Evolutionary conservation across 35 echinoderm and acorn worm species (phyloP).

Genomic region (Ophioderma brevispina): DNA sequence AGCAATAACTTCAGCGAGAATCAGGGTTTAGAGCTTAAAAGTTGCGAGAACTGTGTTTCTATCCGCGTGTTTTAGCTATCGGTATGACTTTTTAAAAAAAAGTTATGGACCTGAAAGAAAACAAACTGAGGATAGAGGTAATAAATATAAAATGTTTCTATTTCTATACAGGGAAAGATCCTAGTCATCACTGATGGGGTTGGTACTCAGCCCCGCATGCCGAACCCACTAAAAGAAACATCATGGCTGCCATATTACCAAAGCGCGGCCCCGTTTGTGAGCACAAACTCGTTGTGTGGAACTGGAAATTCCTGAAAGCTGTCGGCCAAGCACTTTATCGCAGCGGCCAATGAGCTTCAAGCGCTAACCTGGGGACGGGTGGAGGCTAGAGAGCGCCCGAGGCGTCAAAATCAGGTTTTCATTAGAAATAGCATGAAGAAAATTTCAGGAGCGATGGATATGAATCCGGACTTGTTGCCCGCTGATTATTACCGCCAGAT

Average conservation of each 20-base stretch:
- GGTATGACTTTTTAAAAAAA: too few species aligned
- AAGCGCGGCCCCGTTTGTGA: neutral
- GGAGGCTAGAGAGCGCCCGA: neutral
- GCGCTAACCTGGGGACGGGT: neutral
- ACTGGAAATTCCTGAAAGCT: constrained; percentile 3
- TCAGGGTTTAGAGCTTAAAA: too few species aligned
- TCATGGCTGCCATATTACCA: neutral
- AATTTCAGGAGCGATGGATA: neutral
- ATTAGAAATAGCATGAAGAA: neutral
- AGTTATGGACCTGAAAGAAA: too few species aligned
- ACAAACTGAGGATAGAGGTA: too few species aligned
- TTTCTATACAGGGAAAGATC: too few species aligned
- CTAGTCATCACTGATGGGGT: too few species aligned
- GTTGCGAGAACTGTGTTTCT: too few species aligned
- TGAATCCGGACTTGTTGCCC: neutral
- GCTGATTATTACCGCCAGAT: neutral
- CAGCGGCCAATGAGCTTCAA: neutral
- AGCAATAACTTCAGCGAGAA: too few species aligned
- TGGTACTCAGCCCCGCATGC: too few species aligned
- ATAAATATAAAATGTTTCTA: too few species aligned
- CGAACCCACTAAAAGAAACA: neutral
- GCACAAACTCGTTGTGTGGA: neutral
- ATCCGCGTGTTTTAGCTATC: too few species aligned
- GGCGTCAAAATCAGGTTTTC: neutral
- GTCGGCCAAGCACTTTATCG: neutral